Percentiles rank a stretch among this genome's conserved stretches.
These are phyloP conservation scores for Peucedramus taeniatus DNA, from an alignment of 2,113 vertebrate species.

Conservation along the genomic window DNA sequence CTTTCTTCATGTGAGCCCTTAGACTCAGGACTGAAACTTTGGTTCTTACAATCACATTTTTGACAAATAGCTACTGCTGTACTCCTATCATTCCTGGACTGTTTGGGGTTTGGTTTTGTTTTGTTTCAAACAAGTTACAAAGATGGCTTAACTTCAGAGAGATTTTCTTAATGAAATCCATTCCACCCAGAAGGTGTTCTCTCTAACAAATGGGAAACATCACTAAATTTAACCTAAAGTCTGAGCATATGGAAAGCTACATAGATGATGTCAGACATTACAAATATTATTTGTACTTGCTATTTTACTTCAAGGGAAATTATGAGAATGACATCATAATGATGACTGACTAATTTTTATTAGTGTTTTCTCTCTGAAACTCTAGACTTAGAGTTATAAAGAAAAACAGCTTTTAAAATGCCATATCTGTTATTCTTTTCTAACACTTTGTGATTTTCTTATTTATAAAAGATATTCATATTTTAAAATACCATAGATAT, in stretches of 20 bases:
- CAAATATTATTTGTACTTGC: constrained; percentile 85
- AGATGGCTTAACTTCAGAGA: constrained; percentile 64
- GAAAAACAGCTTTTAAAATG: constrained; percentile 65
- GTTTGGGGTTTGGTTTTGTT: neutral
- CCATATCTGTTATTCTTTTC: constrained; percentile 51
- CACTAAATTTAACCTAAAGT: constrained; percentile 68
- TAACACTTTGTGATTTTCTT: constrained; percentile 41
- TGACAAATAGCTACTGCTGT: neutral
- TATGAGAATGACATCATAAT: constrained; percentile 79
- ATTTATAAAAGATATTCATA: constrained; percentile 37
- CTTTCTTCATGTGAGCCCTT: neutral
- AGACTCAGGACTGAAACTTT: neutral
- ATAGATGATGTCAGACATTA: constrained; percentile 81
- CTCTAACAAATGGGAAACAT: constrained; percentile 77
- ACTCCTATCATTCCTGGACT: neutral
- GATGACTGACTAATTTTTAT: constrained; percentile 76
- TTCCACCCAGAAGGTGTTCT: constrained; percentile 71
- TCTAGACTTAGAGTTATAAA: constrained; percentile 64
- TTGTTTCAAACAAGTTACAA: constrained; percentile 32
- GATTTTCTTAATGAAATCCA: constrained; percentile 66
- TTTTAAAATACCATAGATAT: neutral
- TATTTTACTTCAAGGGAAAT: constrained; percentile 79
- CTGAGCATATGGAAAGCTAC: constrained; percentile 79
- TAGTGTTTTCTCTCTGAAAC: constrained; percentile 75
- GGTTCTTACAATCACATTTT: neutral